Conservation (phyloP, 2,888 invertebrate species). For the Margaritifera margaritifera region DNA sequence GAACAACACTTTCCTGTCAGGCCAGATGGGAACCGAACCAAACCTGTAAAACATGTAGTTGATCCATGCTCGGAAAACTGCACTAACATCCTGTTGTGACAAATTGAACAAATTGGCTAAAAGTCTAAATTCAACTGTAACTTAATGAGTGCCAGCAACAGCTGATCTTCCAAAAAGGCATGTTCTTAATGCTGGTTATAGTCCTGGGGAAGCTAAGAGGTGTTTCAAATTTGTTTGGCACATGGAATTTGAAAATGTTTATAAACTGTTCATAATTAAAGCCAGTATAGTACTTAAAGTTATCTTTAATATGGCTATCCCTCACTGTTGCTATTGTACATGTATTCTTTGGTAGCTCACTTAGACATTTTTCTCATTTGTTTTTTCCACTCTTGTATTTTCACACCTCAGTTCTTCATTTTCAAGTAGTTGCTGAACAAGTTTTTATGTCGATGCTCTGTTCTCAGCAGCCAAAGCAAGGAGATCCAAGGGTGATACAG, state of each 20-base stretch:
- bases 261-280: conserved; percentile 16
- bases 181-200: conserved; percentile 4
- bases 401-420: conserved; percentile 1
- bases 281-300: conserved; percentile 20
- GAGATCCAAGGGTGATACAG: conserved; percentile 12
- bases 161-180: conserved; percentile 18
- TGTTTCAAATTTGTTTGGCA: conserved; percentile 6
- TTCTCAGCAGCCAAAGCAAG: conserved; percentile 16
- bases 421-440: conserved; percentile 1
- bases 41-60: conserved; percentile 31
- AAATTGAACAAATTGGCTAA: conserved; percentile 19
- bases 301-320: conserved; percentile 3
- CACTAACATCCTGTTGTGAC: conserved; percentile 19
- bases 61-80: conserved; percentile 25
- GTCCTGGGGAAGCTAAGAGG: conserved; percentile 9
- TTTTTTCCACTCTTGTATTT: neutral
- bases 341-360: neutral
- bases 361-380: neutral
- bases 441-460: conserved; percentile 1
- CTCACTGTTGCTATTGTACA: conserved; percentile 2
- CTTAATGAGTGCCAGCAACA: conserved; percentile 23
- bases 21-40: conserved; percentile 29
- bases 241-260: conserved; percentile 22
- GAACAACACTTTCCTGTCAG: conserved; percentile 19
- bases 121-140: conserved; percentile 22